Conservation (phyloP, 2,113 vertebrate species). For the Hyperopisus bebe region DNA sequence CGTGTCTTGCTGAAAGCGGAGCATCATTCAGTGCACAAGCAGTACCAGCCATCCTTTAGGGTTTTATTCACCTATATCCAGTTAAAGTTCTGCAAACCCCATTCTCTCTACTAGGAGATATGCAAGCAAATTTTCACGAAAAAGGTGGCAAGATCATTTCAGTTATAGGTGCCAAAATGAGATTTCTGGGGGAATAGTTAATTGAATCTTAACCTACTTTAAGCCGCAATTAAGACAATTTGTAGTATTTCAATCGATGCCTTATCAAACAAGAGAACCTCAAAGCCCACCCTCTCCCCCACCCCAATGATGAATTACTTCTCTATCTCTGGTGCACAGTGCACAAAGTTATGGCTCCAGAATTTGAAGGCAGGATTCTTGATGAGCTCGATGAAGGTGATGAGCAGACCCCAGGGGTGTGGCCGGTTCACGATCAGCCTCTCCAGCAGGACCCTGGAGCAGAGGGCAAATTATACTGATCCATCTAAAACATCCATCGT, state of each 20-base stretch:
- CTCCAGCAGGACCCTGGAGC: constrained; percentile 86
- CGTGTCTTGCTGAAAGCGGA: not conserved
- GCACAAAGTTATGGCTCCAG: constrained; percentile 99
- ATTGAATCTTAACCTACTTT: not conserved
- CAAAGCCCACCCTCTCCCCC: not conserved
- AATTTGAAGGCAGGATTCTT: constrained; percentile 99
- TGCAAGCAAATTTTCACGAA: not conserved
- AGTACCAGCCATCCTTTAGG: not conserved
- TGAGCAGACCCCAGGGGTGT: constrained; percentile 97
- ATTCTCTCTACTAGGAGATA: not conserved
- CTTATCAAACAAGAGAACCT: not conserved
- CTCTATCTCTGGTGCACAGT: constrained; percentile 98
- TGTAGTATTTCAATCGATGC: not conserved
- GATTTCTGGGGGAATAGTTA: not conserved
- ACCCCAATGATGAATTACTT: constrained; percentile 66
- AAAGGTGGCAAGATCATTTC: not conserved
- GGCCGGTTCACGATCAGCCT: constrained; percentile 98
- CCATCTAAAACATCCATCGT: not conserved
- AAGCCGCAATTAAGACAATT: not conserved
- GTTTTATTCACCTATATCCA: not conserved
- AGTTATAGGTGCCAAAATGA: not conserved
- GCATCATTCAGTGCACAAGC: not conserved
- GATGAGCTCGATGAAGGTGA: constrained; percentile 98
- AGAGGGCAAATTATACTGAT: not conserved
- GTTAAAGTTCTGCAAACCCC: not conserved